Evolutionary conservation across 2,113 vertebrate genomes (phyloP).

Genomic region (Epinephelus cyanopodus): DNA sequence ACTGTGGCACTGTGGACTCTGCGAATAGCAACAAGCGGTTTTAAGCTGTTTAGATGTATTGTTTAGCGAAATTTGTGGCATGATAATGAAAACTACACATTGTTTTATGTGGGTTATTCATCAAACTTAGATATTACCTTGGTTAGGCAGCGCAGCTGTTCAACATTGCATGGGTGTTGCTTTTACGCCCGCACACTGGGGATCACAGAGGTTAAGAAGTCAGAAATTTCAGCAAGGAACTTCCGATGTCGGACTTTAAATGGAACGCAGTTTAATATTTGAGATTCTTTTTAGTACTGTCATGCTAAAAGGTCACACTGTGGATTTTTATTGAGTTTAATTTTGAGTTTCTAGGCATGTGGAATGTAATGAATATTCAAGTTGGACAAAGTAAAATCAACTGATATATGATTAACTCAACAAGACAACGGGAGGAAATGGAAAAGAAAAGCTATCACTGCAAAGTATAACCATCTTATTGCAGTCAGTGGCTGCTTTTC

Average conservation of each 20-base stretch:
- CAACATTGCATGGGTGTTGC: slow-evolving; percentile 27
- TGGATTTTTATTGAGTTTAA: background rate
- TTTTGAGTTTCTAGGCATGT: background rate
- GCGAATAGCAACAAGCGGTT: slow-evolving; percentile 8
- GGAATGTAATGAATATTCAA: background rate
- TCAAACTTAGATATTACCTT: slow-evolving; percentile 14
- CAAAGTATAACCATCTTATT: background rate
- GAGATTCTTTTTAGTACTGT: background rate
- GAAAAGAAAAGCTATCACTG: background rate
- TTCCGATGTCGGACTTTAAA: background rate
- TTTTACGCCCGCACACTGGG: slow-evolving; percentile 5
- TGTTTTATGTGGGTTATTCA: slow-evolving; percentile 10
- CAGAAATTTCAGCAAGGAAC: background rate
- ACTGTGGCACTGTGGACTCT: background rate
- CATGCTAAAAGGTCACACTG: background rate
- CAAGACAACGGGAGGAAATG: background rate
- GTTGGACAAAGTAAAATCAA: slow-evolving; percentile 2
- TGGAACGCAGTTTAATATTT: background rate
- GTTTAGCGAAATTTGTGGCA: background rate
- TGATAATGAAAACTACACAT: slow-evolving; percentile 9
- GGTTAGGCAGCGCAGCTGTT: slow-evolving; percentile 41
- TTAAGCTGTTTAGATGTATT: background rate
- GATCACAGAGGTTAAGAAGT: slow-evolving; percentile 34
- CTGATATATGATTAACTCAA: background rate
- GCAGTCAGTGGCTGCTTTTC: slow-evolving; percentile 12